Base-by-base conservation (phyloP, 2,888 invertebrate genomes). In the Megaustenia siamemsis region DNA sequence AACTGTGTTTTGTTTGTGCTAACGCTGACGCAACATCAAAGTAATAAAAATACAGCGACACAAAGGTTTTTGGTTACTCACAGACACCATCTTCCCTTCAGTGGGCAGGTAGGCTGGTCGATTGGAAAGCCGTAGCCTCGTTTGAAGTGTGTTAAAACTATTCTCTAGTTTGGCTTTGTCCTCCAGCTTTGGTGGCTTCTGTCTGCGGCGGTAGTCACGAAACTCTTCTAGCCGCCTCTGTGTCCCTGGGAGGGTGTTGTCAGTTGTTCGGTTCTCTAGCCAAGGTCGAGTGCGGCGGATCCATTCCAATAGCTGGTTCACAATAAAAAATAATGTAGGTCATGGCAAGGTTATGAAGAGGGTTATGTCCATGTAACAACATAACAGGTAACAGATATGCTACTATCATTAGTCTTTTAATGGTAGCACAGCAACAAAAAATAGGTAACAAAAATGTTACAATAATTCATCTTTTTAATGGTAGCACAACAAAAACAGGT, bases 71-170 rank as follows among this genome's bases (percentile, higher is more conserved):
- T 5, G n/a, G 35, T 56, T 66, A 96, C 96, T 95, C 95, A 97
- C 97, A 91, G 98, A 97, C 89, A 99, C 98, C 96, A 98, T 98
- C 95, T 99, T 99, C 93, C 99, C 99, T 95, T 99, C 99, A 86
- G 98, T 98, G 90, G 99, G 99, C 96, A 99, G 97, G 95, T 99
- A 99, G 60, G 99, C 99, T 83, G 99, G 99, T 93, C 99, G 96
- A 95, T 99, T 99, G 94, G 98, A 98, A 90, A 99, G 96, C 93
- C 99, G 96, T 93, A 99, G 96, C 94, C 99, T 98, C 88, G 99
- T 99, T 95, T 99, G 99, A 92, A 99, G 95, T 86, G 99, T 99
- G 95, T 99, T 99, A 95, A 99, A 99, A 95, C 99, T 98, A 91
- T 99, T 99, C 95, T 99, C 99, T 93, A 99, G 96, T 95, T 98